phyloP scores from a whole-genome alignment of 2,113 vertebrate species.

The Pontoporia blainvillei region DNA sequence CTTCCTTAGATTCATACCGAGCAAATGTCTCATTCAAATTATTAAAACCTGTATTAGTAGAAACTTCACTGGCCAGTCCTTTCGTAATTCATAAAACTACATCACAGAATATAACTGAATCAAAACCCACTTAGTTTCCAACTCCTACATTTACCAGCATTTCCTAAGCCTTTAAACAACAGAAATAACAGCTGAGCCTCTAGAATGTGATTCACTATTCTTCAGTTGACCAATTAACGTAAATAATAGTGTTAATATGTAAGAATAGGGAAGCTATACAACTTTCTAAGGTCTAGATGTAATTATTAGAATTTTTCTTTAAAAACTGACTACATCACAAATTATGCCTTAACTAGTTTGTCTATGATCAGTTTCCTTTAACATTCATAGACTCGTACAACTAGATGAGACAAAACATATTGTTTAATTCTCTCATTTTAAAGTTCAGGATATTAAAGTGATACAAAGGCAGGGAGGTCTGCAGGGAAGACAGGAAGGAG shows the following conservation, averaged over 20 bases:
- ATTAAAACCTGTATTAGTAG: constrained; percentile 44
- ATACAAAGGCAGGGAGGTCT: neutral
- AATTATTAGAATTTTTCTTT: neutral
- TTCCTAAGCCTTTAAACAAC: constrained; percentile 9
- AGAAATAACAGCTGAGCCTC: neutral
- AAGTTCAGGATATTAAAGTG: neutral
- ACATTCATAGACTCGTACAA: neutral
- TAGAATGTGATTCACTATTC: neutral
- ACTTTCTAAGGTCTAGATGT: neutral
- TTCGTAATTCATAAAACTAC: constrained; percentile 15
- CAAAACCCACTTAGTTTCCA: constrained; percentile 13
- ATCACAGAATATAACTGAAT: constrained; percentile 27
- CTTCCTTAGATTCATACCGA: constrained; percentile 50
- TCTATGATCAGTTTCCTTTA: neutral
- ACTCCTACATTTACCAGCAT: neutral
- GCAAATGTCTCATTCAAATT: constrained; percentile 51
- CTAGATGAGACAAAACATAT: neutral
- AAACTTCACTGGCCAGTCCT: neutral
- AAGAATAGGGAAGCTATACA: neutral
- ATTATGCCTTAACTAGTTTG: neutral
- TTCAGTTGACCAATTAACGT: neutral
- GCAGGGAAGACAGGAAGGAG: neutral
- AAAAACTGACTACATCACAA: neutral
- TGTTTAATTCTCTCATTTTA: neutral
- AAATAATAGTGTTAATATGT: neutral